Evolutionary conservation across 2,113 vertebrate genomes (phyloP).

Genomic region (Chelonoidis abingdonii): DNA sequence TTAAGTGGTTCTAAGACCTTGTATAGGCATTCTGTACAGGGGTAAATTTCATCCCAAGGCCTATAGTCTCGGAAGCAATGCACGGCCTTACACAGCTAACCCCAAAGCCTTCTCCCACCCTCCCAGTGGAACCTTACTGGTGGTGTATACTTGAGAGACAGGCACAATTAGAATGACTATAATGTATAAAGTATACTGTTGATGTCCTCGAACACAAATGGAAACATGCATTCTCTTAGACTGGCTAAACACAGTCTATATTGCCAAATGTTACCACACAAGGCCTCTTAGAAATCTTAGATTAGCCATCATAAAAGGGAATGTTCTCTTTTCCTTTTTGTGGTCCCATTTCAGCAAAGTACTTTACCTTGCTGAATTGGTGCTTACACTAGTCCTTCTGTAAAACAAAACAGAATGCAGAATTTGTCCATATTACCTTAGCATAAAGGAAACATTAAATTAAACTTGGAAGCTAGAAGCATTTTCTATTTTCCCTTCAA

Average conservation of each 20-base stretch:
- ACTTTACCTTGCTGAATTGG: conserved; percentile 10
- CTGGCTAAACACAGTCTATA: not conserved
- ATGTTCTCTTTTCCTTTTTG: conserved; percentile 30
- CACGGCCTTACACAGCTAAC: no score
- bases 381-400: not conserved
- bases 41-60: no score
- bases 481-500: not conserved
- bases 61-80: no score
- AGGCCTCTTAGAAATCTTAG: not conserved
- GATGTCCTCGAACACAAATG: no score
- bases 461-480: not conserved
- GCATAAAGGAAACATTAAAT: not conserved
- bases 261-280: conserved; percentile 15
- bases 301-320: conserved; percentile 12
- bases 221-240: not conserved
- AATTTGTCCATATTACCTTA: not conserved
- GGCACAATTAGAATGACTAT: no score
- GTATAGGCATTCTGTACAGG: no score
- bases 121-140: no score
- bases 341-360: not conserved
- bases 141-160: no score
- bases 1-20: no score
- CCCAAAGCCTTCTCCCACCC: no score
- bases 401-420: conserved; percentile 30
- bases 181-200: no score